Evolutionary conservation across 1,140 invertebrate genomes (phyloP), one percentile per base, ranked within the genome.

Genomic region (Drosophila carrolli): DNA sequence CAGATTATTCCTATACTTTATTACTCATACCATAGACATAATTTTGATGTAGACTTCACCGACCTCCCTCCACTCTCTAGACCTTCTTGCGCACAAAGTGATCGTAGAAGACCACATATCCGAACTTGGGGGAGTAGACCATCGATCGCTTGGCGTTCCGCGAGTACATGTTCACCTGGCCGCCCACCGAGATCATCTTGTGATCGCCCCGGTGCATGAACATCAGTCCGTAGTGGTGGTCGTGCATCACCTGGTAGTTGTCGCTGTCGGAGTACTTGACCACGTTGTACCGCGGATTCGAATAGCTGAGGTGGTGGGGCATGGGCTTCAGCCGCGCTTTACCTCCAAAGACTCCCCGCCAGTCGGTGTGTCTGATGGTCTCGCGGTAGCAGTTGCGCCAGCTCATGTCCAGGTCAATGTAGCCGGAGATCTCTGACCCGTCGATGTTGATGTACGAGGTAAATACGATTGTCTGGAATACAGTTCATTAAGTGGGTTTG

Each of bases 151-250:
- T 78, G 19, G 77, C 71, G 55, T 91, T 91, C 0, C 44, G 68
- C 6, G 63, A 60, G 55, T 66, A 77, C n/a, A 48, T 46, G n/a
- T 73, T 84, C 0, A 6, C 0, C 0, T 27, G 27, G 0, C 68
- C 58, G 16, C 86, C 78, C 3, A 92, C 74, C n/a, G 85, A 66
- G 19, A 92, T 68, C 19, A 67, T 65, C 13, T 92, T 91, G 50
- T 78, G 86, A 70, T 92, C 91, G 8, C 91, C 84, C 19, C 58
- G 82, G 46, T 92, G 91, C 75, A 84, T 89, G 11, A 92, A 92
- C 53, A 91, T 61, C 16, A 92, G 9, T 4, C 91, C 91, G 37
- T 61, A 75, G 10, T 59, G 55, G 13, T 77, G 72, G 54, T 91
- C 73, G 7, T 92, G 85, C 8, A 91, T 4, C 0, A 92, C 84